Percentiles rank a stretch among this genome's conserved stretches.
Conservation (phyloP, 2,888 invertebrate species). For the Leptodirus hochenwartii region DNA sequence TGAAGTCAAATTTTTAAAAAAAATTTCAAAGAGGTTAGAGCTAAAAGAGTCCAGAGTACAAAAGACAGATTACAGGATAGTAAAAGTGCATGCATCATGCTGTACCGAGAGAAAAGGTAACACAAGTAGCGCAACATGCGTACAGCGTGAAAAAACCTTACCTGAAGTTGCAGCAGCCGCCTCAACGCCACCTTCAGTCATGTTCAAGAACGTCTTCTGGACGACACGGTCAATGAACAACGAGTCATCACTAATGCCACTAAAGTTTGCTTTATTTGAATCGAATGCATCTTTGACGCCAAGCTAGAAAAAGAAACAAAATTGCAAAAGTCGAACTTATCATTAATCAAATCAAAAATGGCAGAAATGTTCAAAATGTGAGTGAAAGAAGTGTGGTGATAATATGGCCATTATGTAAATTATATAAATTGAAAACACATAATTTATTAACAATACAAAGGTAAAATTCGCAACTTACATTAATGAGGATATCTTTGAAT, state of each 20-base stretch:
- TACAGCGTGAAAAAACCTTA: constrained; percentile 11
- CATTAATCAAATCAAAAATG: neutral
- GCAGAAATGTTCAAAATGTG: too few species aligned
- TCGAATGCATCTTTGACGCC: constrained; percentile 13
- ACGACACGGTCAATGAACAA: constrained; percentile 19
- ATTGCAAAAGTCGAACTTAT: neutral
- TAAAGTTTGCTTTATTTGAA: constrained; percentile 15
- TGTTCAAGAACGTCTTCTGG: constrained; percentile 24
- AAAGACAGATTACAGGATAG: too few species aligned
- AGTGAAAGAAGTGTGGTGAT: too few species aligned
- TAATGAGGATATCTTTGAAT: constrained; percentile 33
- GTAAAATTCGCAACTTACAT: constrained; percentile 28
- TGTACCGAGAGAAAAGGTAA: too few species aligned
- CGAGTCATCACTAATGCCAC: constrained; percentile 16
- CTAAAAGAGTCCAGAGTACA: too few species aligned
- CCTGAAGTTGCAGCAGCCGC: constrained; percentile 24
- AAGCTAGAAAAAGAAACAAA: constrained; percentile 11
- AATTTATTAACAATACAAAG: neutral
- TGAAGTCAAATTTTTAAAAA: too few species aligned
- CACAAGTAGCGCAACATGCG: too few species aligned
- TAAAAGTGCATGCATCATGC: too few species aligned
- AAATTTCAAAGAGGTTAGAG: too few species aligned
- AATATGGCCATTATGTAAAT: too few species aligned
- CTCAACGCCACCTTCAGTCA: constrained; percentile 23
- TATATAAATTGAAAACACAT: too few species aligned